Percentiles rank a stretch among this genome's conserved stretches.
Evolutionary conservation across 2,888 invertebrate genomes (phyloP).

Genomic region (Orchestes rusci): DNA sequence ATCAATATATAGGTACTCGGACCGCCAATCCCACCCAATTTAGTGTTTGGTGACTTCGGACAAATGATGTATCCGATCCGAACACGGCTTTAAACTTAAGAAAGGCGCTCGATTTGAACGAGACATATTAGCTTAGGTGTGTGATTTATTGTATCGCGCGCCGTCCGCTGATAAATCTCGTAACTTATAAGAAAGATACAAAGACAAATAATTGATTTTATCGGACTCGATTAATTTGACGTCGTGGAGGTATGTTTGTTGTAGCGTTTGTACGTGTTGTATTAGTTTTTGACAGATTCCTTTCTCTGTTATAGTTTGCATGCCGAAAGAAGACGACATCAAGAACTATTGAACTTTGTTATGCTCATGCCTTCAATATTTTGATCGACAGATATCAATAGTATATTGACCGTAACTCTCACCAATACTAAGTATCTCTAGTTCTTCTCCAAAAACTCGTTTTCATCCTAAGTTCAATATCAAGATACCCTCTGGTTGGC

Average conservation of each 20-base stretch:
- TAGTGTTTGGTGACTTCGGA: slow-evolving; percentile 22
- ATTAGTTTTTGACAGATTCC: slow-evolving; percentile 14
- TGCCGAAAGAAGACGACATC: no score
- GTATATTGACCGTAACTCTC: no score
- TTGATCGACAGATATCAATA: no score
- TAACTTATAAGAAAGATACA: slow-evolving; percentile 20
- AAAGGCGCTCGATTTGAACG: slow-evolving; percentile 35
- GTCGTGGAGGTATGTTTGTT: slow-evolving; percentile 17
- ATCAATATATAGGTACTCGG: no score
- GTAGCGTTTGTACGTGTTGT: slow-evolving; percentile 10
- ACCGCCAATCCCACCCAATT: slow-evolving; percentile 23
- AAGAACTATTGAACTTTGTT: no score
- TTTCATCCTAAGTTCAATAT: no score
- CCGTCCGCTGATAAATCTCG: slow-evolving; percentile 21
- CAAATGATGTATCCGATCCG: slow-evolving; percentile 25
- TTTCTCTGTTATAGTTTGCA: no score
- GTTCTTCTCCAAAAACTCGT: no score
- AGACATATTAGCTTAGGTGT: slow-evolving; percentile 33
- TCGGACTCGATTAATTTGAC: slow-evolving; percentile 25
- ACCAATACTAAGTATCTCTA: no score
- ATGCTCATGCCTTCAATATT: no score
- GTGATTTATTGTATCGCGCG: slow-evolving; percentile 26
- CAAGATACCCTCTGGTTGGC: no score
- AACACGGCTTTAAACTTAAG: slow-evolving; percentile 38
- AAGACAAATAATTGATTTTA: slow-evolving; percentile 26